Base-by-base conservation (phyloP, 2,113 vertebrate genomes). In the Salvelinus namaycush region DNA sequence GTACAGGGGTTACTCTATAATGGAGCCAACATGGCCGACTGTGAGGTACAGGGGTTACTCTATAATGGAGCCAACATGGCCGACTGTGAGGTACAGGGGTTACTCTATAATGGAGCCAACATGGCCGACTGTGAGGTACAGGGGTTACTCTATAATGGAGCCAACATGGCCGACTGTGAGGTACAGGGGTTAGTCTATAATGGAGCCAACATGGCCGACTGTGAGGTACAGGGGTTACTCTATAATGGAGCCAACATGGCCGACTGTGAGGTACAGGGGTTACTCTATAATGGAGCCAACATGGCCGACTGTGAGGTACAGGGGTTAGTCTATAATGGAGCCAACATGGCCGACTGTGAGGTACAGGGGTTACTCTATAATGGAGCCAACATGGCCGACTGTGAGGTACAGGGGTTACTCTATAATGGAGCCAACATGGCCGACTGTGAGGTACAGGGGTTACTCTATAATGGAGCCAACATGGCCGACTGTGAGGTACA, bases 101-200 rank as follows among this genome's bases (percentile, higher is more conserved):
- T n/a, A n/a, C n/a, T 86, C 89, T 90, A 86, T 85, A 87, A 44
- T 84, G 75, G 79, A 87, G 83, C 83, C 80, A 86, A 91, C 89
- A 92, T 88, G 90, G 84, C 77, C 80, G 86, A 88, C 84, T 84
- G 83, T 82, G 80, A 76, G 70, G 81, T 78, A 70, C 48, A 64
- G 51, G 71, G 74, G 70, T 11, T 6, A 22, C 1, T 44, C 14
- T 62, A 16, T 64, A 70, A 3, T 57, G 44, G 90, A 84, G 82
- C 84, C 85, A 89, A 87, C 86, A 44, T 44, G 39, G 13, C 54
- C 57, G 72, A 69, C 73, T 49, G 71, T 74, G 39, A 74, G 70
- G 76, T 60, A 64, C 70, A 13, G 68, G 76, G 60, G 77, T 27
- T 6, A 29, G 69, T 79, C 62, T 83, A 78, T 79, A 76, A 26